Percentiles rank a stretch among this genome's conserved stretches.
Conservation (phyloP, 2,113 vertebrate genomes). For the Donacobius atricapilla region DNA sequence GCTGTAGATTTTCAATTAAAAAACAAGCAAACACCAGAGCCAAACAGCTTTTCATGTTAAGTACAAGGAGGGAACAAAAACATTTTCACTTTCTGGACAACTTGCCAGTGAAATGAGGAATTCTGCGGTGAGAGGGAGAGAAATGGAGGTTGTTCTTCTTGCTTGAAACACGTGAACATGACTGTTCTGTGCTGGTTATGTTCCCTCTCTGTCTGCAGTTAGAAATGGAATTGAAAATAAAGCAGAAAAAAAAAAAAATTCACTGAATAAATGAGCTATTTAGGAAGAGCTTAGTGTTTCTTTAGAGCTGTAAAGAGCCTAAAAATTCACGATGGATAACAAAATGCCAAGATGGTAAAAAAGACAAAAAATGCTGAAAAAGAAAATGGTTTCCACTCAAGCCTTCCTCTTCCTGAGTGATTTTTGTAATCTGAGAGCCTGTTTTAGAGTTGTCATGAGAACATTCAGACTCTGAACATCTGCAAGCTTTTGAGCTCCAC, state of each 20-base stretch:
- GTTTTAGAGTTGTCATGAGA: slow-evolving; percentile 35
- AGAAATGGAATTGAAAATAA: background rate
- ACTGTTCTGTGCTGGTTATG: background rate
- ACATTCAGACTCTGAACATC: slow-evolving; percentile 21
- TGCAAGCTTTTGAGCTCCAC: slow-evolving; percentile 21
- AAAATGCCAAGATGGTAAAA: background rate
- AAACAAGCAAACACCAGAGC: background rate
- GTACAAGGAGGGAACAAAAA: background rate
- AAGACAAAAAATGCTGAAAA: background rate
- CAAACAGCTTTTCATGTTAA: background rate
- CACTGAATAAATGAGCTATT: background rate
- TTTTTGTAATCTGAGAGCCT: slow-evolving; percentile 44
- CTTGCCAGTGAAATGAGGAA: background rate
- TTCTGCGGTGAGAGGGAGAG: background rate
- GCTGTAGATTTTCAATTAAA: background rate
- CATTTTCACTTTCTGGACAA: background rate
- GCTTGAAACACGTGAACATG: background rate
- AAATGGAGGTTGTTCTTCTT: background rate
- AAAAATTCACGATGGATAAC: background rate
- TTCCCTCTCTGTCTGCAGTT: background rate
- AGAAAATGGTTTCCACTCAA: slow-evolving; percentile 49
- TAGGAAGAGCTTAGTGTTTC: background rate
- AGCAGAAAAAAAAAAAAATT: background rate
- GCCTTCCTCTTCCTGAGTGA: background rate
- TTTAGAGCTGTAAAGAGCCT: background rate